Base-by-base conservation (phyloP, 2,888 invertebrate genomes). In the Ganaspis brasiliensis region DNA sequence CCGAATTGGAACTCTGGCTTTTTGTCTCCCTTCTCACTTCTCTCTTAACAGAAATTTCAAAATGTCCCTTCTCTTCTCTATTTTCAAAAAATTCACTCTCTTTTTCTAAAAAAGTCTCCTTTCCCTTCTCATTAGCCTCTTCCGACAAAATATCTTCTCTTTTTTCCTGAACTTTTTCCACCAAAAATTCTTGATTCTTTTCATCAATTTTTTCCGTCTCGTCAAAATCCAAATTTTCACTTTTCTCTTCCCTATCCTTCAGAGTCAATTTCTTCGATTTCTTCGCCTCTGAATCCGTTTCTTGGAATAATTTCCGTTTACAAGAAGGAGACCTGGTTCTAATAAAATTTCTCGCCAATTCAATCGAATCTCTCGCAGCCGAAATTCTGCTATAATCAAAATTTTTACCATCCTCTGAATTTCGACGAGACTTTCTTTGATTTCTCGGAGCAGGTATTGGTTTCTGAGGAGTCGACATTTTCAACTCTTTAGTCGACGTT, bases 351-450 rank as follows among this genome's bases (percentile, higher is more conserved):
- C 80, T 74, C 8, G 79, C 61, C 19, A 80, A 45, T 40, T 82
- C 80, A 5, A 81, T 76, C 26, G 81, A 81, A 61, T 81, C 73
- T 14, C 80, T 74, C 16, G 80, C 77, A 10, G 74, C 55, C 9
- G 72, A 40, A 10, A 75, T 73, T 35, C 57, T 73, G 19, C 61
- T 56, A 9, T 56, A 56, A 57, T 61, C 72, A n/a, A 55, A 35
- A 35, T 72, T 55, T n/a, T 55, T 55, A 12, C 14, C 52, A 35
- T 55, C 35, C 2, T 72, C 56, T 2, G 72, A 56, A 31, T 45
- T 19, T 26, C 31, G 31, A 3, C 56, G 72, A 9, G 55, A 31
- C 26, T 56, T 55, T 16, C 12, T 12, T 12, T 70, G n/a, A 37
- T 45, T 67, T n/a, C n/a, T n/a, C n/a, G n/a, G n/a, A n/a, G n/a